Base-by-base conservation (phyloP, 2,888 invertebrate genomes). In the Apodemia mormo region DNA sequence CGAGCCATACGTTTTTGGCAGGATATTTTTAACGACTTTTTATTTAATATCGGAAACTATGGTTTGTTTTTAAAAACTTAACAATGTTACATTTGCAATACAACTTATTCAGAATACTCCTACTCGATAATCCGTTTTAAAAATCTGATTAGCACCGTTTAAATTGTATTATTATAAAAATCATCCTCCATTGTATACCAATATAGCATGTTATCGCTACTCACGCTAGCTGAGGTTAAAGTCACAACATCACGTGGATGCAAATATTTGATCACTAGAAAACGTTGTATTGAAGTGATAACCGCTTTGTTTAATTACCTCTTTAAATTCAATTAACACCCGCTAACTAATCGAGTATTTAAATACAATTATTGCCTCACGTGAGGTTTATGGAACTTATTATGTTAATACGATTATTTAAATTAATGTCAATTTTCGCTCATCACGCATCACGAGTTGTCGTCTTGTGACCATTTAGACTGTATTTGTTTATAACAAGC, bases 191-290 rank as follows among this genome's bases (percentile, higher is more conserved):
- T 49, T 49, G 49, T 49, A 14, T 14, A 14, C 14, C 14, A 49
- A 49, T 14, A 49, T 49, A 49, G 12, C 14, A 5, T 14, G 14
- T 49, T 49, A 49, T 49, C 49, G 22, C 22, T 22, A 0, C 22
- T 22, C 22, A 22, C 22, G 9, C 45, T 14, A 1, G 5, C 3
- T 49, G 49, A 61, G 58, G 58, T 61, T 61, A 33, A 30, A 61
- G 58, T 61, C 58, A 61, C 58, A 22, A 45, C 58, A 58, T 43
- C 40, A 68, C 68, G 45, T 61, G 68, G 30, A 33, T 29, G 61
- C 49, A 68, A 64, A 65, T 65, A 64, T 49, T 49, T 68, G 52
- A 58, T 22, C n/a, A 58, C 14, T 49, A 49, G 30, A 37, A 7
- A 52, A 66, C 49, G 14, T 49, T n/a, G 49, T 9, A 66, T 45